These are phyloP conservation scores for Drosophila aff. DNA, from an alignment of 1,140 invertebrate genomes.

Conservation along the genomic window DNA sequence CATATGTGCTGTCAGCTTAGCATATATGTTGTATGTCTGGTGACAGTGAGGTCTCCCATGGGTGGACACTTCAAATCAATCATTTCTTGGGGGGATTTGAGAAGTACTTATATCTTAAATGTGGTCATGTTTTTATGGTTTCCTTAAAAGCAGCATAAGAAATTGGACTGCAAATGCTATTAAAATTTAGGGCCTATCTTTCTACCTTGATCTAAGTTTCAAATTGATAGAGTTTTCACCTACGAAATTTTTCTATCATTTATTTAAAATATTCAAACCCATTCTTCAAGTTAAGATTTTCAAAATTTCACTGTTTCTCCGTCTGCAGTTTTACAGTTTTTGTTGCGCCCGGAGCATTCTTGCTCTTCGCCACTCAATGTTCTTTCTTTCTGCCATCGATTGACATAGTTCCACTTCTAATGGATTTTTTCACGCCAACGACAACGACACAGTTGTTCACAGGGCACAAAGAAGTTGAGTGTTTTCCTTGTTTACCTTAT, in stretches of 20 bases:
- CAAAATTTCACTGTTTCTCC: constrained; percentile 7
- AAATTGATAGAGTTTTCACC: too few relatives aligned
- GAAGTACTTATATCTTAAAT: not conserved
- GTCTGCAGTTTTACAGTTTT: constrained; percentile 10
- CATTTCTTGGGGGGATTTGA: not conserved
- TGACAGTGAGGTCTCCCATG: constrained; percentile 13
- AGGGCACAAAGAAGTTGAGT: constrained; percentile 50
- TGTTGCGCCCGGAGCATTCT: constrained; percentile 17
- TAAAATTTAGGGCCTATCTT: not conserved
- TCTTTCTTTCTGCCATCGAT: constrained; percentile 71
- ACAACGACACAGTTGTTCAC: constrained; percentile 69
- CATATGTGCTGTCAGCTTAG: constrained; percentile 28
- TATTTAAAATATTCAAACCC: not conserved
- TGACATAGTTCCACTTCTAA: constrained; percentile 80
- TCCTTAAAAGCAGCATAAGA: not conserved
- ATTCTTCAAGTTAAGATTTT: not conserved
- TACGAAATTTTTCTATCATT: too few relatives aligned
- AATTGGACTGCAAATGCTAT: not conserved
- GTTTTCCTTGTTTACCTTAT: constrained; percentile 53
- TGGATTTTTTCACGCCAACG: constrained; percentile 80
- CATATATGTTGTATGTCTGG: constrained; percentile 22
- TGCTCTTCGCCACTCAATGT: constrained; percentile 49
- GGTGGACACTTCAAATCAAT: constrained; percentile 24
- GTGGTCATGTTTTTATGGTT: not conserved
- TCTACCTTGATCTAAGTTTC: too few relatives aligned